Evolutionary conservation across 2,797 vertebrate species (phyloP), one percentile per base, ranked within the genome.

Genomic region (Anabas testudineus): DNA sequence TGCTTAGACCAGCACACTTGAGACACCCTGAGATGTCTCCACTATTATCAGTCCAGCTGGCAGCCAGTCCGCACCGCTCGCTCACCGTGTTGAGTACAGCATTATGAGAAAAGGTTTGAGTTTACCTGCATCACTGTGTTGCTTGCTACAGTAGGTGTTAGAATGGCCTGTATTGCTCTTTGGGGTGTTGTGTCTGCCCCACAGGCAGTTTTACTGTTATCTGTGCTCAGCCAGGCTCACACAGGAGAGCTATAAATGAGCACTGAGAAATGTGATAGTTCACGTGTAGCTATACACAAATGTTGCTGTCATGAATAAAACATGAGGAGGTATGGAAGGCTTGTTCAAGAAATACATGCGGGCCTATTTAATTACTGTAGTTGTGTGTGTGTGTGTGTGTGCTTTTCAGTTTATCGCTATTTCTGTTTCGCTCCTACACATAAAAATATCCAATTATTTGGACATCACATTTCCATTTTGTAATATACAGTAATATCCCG

Each of bases 261-360:
- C 67, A 10, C 80, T 66, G 90, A 86, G 85, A 84, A 91, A 93
- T 86, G 80, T 67, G 91, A 93, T 93, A 91, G 91, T 90, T 89
- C 80, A 82, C 88, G 83, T 92, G 90, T 85, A 80, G 87, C 89
- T 84, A 78, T 91, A 72, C 58, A 53, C 74, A 74, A 91, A 84
- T 85, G 88, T 86, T 86, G 75, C 76, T 56, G 56, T 67, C 76
- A 91, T 93, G 87, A 91, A 93, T 93, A 90, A 95, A 92, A 91
- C 83, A 92, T 90, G 52, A 88, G 90, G 91, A 91, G 90, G 91
- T 64, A 46, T 62, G 43, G 19, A 45, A 22, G 42, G 2, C 52
- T 76, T 72, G 54, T 63, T 56, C 46, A 45, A 46, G 62, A 73
- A 72, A 75, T 32, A 49, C 19, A 28, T 49, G 39, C 34, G 55